A percentile compares a stretch with the other conserved stretches of the same genome.
phyloP scores from a whole-genome alignment of 1,140 invertebrate species.

The Xylocopa sonorina region DNA sequence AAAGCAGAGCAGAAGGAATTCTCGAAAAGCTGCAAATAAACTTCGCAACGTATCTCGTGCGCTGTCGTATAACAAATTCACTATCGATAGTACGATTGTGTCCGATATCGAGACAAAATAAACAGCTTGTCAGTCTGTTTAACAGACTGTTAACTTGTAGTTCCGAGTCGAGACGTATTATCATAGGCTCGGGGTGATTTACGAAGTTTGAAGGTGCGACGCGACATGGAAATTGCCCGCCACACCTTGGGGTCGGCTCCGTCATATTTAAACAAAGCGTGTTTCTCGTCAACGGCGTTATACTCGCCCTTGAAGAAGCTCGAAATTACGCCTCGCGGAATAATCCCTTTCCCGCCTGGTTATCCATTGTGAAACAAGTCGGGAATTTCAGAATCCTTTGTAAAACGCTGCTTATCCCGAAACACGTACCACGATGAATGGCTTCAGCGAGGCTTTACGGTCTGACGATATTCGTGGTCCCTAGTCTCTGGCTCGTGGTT shows the following conservation, averaged over 20 bases:
- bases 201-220: not conserved
- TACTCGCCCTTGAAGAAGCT: not conserved
- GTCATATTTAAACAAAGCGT: not conserved
- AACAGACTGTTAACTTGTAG: not conserved
- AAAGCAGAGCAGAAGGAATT: no score
- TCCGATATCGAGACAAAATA: no score
- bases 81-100: no score
- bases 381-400: not conserved
- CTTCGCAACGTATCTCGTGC: no score
- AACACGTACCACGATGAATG: not conserved
- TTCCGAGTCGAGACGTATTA: not conserved
- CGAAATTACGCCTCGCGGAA: not conserved
- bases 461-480: not conserved
- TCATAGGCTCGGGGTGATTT: no score
- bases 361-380: not conserved
- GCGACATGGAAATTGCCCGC: not conserved
- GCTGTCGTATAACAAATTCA: no score
- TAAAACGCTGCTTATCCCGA: not conserved
- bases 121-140: not conserved
- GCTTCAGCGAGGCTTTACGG: conserved; percentile 8
- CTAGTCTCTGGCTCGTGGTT: not conserved
- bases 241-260: not conserved
- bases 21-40: no score
- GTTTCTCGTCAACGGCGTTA: not conserved
- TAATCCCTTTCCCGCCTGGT: not conserved